Percentiles rank a stretch among this genome's conserved stretches.
phyloP scores from a whole-genome alignment of 2,888 invertebrate genomes.

The Fissipunctia ypsillon region DNA sequence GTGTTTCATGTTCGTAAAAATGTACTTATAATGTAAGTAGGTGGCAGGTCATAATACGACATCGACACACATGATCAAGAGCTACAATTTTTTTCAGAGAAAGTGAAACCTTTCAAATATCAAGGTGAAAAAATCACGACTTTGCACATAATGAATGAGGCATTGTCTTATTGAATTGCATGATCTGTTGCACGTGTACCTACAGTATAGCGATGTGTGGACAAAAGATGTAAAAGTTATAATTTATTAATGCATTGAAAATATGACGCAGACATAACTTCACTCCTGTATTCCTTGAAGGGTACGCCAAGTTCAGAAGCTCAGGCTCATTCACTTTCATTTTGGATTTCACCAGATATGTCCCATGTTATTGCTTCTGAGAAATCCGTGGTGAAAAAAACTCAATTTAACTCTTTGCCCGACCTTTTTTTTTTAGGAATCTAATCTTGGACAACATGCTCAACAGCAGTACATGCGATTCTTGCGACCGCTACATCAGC shows the following conservation, averaged over 20 bases:
- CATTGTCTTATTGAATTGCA: constrained; percentile 28
- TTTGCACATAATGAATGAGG: constrained; percentile 30
- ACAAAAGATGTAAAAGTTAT: constrained; percentile 4
- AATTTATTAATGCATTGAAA: constrained; percentile 13
- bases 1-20: background rate
- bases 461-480: background rate
- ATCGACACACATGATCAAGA: background rate
- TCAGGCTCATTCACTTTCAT: background rate
- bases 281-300: background rate
- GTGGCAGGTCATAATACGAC: background rate
- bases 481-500: background rate
- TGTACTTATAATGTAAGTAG: constrained; percentile 5
- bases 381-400: background rate
- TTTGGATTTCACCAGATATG: background rate
- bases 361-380: too few species aligned
- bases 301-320: background rate
- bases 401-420: background rate
- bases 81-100: constrained; percentile 47
- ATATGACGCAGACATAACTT: background rate
- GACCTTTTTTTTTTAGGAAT: background rate
- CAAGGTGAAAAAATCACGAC: constrained; percentile 58
- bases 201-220: background rate
- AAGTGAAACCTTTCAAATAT: constrained; percentile 65
- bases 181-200: constrained; percentile 15
- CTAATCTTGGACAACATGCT: background rate